A percentile compares a stretch with the other conserved stretches of the same genome.
These are phyloP conservation scores for Heliconius charithonia DNA, from an alignment of 2,888 invertebrate genomes.

Conservation along the genomic window DNA sequence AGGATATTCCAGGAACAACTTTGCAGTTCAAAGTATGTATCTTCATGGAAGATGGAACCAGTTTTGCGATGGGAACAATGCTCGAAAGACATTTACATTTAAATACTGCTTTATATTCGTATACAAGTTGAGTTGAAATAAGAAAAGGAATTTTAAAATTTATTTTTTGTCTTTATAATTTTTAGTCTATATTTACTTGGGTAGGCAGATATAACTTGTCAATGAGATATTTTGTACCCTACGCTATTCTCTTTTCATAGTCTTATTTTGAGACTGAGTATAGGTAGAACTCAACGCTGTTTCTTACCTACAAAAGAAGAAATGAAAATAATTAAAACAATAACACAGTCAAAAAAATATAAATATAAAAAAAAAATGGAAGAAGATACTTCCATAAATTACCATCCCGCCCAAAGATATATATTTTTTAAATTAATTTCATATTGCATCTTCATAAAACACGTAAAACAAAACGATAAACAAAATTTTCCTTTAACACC, in stretches of 20 bases:
- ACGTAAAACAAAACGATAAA: not conserved
- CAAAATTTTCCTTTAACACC: not conserved
- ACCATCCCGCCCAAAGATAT: too few relatives aligned
- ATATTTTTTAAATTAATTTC: not conserved
- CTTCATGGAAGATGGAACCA: constrained; percentile 38
- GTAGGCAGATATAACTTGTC: not conserved
- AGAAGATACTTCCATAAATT: too few relatives aligned
- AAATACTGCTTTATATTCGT: constrained; percentile 13
- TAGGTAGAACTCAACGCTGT: not conserved
- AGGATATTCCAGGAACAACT: constrained; percentile 43
- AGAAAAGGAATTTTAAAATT: not conserved
- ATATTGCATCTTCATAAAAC: not conserved
- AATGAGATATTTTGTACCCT: not conserved
- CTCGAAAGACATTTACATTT: constrained; percentile 8
- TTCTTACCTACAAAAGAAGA: not conserved
- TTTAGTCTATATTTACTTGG: not conserved
- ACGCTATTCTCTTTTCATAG: too few relatives aligned
- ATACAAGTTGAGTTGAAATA: not conserved
- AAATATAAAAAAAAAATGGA: too few relatives aligned
- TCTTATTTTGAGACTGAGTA: not conserved
- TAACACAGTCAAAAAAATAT: not conserved
- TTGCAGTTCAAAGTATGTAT: constrained; percentile 35
- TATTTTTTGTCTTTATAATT: not conserved
- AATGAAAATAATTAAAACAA: not conserved
- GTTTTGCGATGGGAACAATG: constrained; percentile 34